phyloP scores from a whole-genome alignment of 2,113 vertebrate genomes.

The Glareola pratincola region DNA sequence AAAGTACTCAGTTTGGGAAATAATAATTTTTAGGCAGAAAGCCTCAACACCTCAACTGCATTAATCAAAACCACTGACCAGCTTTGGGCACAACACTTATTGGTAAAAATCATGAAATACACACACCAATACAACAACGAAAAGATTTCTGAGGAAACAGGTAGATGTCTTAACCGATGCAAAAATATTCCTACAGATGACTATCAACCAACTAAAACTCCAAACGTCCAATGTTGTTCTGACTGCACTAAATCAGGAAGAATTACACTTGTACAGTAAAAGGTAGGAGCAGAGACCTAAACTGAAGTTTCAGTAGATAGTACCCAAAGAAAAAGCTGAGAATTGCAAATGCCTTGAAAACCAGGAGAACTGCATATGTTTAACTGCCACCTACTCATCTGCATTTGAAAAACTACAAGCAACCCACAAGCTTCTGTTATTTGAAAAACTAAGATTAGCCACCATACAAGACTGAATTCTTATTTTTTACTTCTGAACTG shows the following conservation, averaged over 20 bases:
- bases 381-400: constrained; percentile 15
- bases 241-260: not conserved
- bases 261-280: not conserved
- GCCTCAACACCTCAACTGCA: accelerated
- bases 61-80: not conserved
- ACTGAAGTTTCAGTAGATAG: not conserved
- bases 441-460: constrained; percentile 22
- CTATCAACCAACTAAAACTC: not conserved
- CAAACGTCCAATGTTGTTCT: not conserved
- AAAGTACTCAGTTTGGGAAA: not conserved
- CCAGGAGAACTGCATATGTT: not conserved
- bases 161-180: not conserved
- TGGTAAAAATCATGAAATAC: not conserved
- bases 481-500: not conserved
- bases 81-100: not conserved
- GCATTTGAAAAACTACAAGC: not conserved
- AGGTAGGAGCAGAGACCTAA: not conserved
- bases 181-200: not conserved
- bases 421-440: constrained; percentile 13
- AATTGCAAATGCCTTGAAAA: not conserved
- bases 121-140: not conserved
- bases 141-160: not conserved
- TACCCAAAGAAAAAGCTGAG: not conserved
- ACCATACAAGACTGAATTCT: not conserved
- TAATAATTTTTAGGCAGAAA: not conserved